Conservation (phyloP, 2,113 vertebrate genomes). For the Nesoenas mayeri region DNA sequence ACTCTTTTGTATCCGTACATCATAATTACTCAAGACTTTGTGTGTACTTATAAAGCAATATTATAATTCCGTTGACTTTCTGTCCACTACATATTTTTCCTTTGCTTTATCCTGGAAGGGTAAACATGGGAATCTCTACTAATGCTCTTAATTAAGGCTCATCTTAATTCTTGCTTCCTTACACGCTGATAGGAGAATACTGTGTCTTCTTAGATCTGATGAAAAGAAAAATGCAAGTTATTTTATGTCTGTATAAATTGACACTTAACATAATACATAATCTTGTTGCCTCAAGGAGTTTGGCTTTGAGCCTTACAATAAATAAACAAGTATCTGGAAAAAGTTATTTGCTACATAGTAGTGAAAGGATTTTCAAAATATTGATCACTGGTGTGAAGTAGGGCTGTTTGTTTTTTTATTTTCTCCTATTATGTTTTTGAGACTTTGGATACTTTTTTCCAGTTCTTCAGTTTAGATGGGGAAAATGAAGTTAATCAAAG, state of each 20-base stretch:
- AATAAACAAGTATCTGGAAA: background rate
- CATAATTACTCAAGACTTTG: background rate
- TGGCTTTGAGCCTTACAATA: background rate
- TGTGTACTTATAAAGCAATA: background rate
- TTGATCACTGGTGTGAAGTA: background rate
- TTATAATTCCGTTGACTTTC: background rate
- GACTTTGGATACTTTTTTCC: background rate
- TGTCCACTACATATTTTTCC: background rate
- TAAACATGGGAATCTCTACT: background rate
- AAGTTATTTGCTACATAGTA: background rate
- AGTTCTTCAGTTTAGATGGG: background rate
- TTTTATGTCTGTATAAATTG: background rate
- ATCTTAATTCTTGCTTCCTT: background rate
- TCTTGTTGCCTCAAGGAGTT: background rate
- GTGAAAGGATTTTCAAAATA: background rate
- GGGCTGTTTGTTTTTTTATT: background rate
- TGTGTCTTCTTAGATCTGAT: background rate
- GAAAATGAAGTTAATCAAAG: background rate
- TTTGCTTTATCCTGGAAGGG: background rate
- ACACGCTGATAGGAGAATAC: background rate
- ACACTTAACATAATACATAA: background rate
- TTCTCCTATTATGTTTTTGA: background rate
- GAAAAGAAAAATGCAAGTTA: background rate
- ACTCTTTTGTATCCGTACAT: background rate
- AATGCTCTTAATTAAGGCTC: background rate